Evolutionary conservation across 2,888 invertebrate species (phyloP), one percentile per base, ranked within the genome.

Genomic region (Drosophila ustulata): DNA sequence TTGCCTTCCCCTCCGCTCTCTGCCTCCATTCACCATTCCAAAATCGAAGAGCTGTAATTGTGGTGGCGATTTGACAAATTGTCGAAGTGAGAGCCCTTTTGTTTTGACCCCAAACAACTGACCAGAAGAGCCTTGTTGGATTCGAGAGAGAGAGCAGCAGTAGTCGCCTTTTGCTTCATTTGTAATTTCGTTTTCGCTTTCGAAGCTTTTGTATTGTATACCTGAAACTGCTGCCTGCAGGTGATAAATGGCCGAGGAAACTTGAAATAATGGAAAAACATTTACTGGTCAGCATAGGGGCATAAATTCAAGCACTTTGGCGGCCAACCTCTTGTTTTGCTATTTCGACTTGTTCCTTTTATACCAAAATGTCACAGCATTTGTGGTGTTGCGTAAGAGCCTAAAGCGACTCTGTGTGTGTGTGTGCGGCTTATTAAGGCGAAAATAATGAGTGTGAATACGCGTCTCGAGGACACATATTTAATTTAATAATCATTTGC

Each of bases 41-140:
- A 62, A 67, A 66, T 74, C 75, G 62, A 70, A 59, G 69, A 58
- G 56, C 69, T 78, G 72, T 78, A 78, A 75, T 88, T 86, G 84
- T 74, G 88, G 85, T 77, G 85, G 78, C 85, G 78, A 83, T 88
- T 85, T 86, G 87, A 86, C 89, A 86, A 86, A 86, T 88, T 86
- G 81, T 75, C 65, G 65, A 76, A 79, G 70, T 71, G 63, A 70
- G 73, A 70, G 77, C 70, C 61, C 88, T 69, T 80, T 88, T 82
- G 80, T 87, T 84, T 73, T 64, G 65, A 43, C 39, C 13, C 57
- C 34, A 34, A 47, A 64, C 41, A 50, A 43, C 30, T 43, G 55
- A 39, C 45, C 63, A 23, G n/a, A 41, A 49, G 37, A 49, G 52
- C 13, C 26, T 53, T 13, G 37, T 37, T 37, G n/a, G n/a, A 37